phyloP scores from a whole-genome alignment of 2,113 vertebrate genomes.

The Grammomys dolichurus region DNA sequence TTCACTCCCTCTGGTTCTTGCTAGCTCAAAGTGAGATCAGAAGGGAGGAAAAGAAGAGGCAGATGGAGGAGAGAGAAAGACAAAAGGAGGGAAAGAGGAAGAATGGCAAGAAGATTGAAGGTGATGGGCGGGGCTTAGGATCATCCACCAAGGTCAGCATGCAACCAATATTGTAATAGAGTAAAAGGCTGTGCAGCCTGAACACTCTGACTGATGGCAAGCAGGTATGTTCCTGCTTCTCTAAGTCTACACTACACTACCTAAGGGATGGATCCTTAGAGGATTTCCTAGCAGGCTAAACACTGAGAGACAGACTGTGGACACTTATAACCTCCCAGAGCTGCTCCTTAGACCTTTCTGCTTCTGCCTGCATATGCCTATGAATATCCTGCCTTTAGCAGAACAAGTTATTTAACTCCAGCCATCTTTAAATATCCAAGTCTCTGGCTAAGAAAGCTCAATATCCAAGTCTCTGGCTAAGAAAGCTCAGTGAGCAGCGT shows the following conservation, averaged over 20 bases:
- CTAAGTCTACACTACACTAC: background rate
- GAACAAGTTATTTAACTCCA: background rate
- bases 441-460: background rate
- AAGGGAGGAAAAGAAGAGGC: background rate
- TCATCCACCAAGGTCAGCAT: background rate
- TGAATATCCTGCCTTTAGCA: background rate
- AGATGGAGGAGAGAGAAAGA: too few species aligned
- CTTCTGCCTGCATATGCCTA: background rate
- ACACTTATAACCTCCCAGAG: rapidly evolving
- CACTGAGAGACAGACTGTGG: background rate
- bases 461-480: background rate
- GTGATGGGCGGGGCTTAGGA: background rate
- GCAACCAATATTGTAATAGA: background rate
- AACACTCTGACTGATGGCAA: background rate
- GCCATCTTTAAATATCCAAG: background rate
- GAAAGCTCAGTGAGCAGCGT: background rate
- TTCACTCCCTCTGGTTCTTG: background rate
- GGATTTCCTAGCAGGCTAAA: background rate
- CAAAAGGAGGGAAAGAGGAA: background rate
- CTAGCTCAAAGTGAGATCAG: background rate
- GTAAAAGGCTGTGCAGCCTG: background rate
- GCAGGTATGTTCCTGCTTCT: background rate
- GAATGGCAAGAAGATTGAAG: background rate
- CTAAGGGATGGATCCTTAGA: background rate
- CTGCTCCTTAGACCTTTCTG: background rate